Evolutionary conservation across 2,888 invertebrate species (phyloP), one percentile per base, ranked within the genome.

Genomic region (Nudaria mundana): DNA sequence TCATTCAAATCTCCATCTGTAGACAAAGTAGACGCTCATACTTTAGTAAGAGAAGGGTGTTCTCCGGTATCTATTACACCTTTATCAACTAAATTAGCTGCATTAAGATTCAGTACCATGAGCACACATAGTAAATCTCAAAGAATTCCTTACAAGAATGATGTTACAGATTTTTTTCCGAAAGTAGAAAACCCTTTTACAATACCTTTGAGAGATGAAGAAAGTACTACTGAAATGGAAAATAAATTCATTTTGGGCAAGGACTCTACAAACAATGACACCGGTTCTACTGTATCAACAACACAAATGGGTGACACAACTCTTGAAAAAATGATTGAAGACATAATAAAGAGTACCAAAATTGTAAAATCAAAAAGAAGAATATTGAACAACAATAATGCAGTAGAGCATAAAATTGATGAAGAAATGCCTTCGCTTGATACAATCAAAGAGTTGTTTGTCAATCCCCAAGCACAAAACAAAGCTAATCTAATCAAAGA

Each of bases 301-400:
- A 87, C 89, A 3, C 83, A 88, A 72, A 89, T 89, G 89, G 89
- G 89, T 2, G 89, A 89, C 56, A 61, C 83, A 0, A 89, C 89
- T 7, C 70, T 92, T 29, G 91, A 92, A 61, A 88, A 81, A 71
- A 90, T 92, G 77, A 92, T 92, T 28, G 91, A 92, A 61, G 92
- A 91, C 43, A 91, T 92, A 37, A 83, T 92, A 47, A 91, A 92
- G 51, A 91, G 90, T 46, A 90, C 91, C 1, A 86, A 87, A 59
- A 86, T 87, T 36, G 77, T 86, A 0, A 90, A 89, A 71, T 79
- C 77, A 20, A 81, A 72, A 60, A 61, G 79, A 64, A 72, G 78
- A 44, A 77, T 82, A 42, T 39, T 85, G n/a, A 77, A 78, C 6
- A 72, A 76, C 36, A 50, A 63, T 30, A 60, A 65, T 23, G 29